Evolutionary conservation across 1,140 invertebrate species (phyloP), one percentile per base, ranked within the genome.

Genomic region (Chironomus tepperi): DNA sequence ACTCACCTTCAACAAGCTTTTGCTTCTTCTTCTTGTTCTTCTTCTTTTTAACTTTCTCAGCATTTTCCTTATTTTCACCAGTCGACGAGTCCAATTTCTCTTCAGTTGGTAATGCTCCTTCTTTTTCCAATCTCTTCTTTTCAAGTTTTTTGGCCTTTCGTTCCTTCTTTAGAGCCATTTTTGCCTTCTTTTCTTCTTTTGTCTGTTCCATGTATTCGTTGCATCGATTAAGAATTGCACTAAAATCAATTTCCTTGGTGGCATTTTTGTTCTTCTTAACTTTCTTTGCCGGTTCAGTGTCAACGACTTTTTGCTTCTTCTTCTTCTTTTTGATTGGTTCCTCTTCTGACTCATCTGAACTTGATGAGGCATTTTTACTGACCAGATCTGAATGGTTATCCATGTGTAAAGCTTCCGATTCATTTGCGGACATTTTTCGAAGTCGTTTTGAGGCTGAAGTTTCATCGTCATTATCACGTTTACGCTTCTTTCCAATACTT

Each of bases 61-160:
- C n/a, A 10, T 70, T 70, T 21, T 70, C 65, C 16, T 70, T 70
- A 70, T 70, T 18, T 18, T 70, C 65, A 70, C 19, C 65, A 19
- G 8, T 70, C 12, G n/a, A 57, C 12, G 47, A 57, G 18, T 21
- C 65, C 0, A 70, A 57, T 12, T 57, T 57, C 7, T 57, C 47
- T 10, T n/a, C n/a, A 12, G 47, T 12, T 12, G 47, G n/a, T n/a
- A n/a, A n/a, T 16, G 19, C 9, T 16, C 3, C 16, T 19, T 70
- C 18, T 6, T 70, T 15, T 16, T 70, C 47, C 8, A 3, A 3
- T n/a, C n/a, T 57, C 47, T 57, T 70, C 19, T 70, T 70, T 9
- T 15, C 65, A 18, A 70, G 19, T 10, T 70, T 70, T 19, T 70
- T 21, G 7, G 65, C 65, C 19, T 70, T 70, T 16, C 18, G n/a